phyloP scores from a whole-genome alignment of 2,797 vertebrate genomes.

The Numenius phaeopus region DNA sequence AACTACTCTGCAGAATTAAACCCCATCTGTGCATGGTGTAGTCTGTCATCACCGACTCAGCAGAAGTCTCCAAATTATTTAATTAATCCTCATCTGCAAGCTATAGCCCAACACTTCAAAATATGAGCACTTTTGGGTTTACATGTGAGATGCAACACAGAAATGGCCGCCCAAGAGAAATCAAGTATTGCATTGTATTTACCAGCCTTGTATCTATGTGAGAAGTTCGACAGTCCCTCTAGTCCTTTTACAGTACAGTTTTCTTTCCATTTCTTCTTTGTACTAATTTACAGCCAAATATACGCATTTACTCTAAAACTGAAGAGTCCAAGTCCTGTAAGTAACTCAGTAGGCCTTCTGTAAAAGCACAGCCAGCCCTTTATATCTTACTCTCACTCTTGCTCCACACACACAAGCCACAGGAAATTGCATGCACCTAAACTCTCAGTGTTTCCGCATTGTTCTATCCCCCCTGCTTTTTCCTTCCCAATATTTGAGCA shows the following conservation, averaged over 20 bases:
- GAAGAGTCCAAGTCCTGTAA: not conserved
- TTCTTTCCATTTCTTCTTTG: not conserved
- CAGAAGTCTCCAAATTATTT: not conserved
- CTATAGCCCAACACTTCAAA: not conserved
- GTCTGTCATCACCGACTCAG: not conserved
- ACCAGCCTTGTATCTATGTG: accelerated
- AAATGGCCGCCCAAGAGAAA: not conserved
- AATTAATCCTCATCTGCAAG: not conserved
- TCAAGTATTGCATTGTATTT: not conserved
- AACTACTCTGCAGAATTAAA: not conserved
- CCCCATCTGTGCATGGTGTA: not conserved
- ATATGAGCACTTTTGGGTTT: not conserved
- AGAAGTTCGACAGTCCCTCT: not conserved
- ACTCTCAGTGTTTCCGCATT: not conserved
- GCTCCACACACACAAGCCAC: not conserved
- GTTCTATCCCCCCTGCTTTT: not conserved
- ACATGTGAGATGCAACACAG: not conserved
- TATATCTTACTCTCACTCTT: not conserved
- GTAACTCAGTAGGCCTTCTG: not conserved
- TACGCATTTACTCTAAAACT: not conserved
- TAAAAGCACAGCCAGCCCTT: not conserved
- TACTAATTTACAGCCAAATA: not conserved
- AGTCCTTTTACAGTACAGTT: not conserved
- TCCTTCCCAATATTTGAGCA: not conserved
- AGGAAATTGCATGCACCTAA: not conserved